phyloP scores from a whole-genome alignment of 2,113 vertebrate species.

The Poeciliopsis turrubarensis region DNA sequence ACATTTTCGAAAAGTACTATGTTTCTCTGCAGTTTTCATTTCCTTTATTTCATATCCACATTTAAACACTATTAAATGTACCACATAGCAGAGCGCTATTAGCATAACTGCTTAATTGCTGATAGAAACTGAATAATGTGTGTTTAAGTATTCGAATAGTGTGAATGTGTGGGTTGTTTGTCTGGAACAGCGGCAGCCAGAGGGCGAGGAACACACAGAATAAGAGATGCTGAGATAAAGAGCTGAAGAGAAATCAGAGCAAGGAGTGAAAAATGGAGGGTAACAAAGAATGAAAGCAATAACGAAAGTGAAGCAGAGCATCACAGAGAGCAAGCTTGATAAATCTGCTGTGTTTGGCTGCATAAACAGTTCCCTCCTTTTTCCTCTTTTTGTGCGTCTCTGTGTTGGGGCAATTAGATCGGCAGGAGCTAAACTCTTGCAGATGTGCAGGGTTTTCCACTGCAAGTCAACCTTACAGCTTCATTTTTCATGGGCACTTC shows the following conservation, averaged over 20 bases:
- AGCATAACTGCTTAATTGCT: constrained; percentile 39
- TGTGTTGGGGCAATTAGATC: constrained; percentile 58
- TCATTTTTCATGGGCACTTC: constrained; percentile 78
- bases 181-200: constrained; percentile 13
- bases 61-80: constrained; percentile 32
- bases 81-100: constrained; percentile 9
- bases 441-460: constrained; percentile 72
- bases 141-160: constrained; percentile 13
- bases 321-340: constrained; percentile 4
- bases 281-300: constrained; percentile 30
- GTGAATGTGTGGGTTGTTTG: constrained; percentile 26
- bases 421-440: constrained; percentile 76
- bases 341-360: constrained; percentile 27
- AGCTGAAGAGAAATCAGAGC: constrained; percentile 12
- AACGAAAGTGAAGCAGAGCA: constrained; percentile 7
- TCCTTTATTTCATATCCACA: constrained; percentile 30
- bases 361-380: constrained; percentile 26
- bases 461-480: constrained; percentile 56
- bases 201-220: not conserved
- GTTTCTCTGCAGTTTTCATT: not conserved
- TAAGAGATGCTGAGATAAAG: constrained; percentile 6
- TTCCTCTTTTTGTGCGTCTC: not conserved
- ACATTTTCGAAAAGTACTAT: not conserved
- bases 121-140: constrained; percentile 51
- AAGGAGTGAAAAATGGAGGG: constrained; percentile 5